Base-by-base conservation (phyloP, 2,113 vertebrate genomes). In the Colossoma macropomum region DNA sequence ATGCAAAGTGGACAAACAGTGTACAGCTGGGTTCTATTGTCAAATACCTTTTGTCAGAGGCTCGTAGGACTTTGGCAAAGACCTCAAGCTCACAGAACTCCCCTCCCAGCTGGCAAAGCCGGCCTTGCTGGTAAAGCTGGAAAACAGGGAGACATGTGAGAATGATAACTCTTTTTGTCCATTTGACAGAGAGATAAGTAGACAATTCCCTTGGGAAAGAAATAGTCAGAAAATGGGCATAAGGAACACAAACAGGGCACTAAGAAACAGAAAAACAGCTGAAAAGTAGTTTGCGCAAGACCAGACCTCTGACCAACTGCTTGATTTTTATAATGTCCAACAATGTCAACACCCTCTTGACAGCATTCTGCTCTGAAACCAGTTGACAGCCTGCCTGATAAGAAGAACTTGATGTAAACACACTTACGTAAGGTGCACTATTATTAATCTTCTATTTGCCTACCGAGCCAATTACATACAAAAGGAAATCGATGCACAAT, bases 21-120 rank as follows among this genome's bases (percentile, higher is more conserved):
- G 23, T 12, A 63, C 12, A 50, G 38, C 30, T 32, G 28, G 15
- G 68, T 41, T 63, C 28, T 27, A 60, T 19, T 56, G 41, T 71
- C 0, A 80, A 86, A 93, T 92, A 98, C 98, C 98, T 97, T 96
- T 99, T 99, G 93, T 99, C 98, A 91, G 98, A 96, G 87, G 98
- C 98, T 88, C 98, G 93, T 81, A 99, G 95, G 81, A 99, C 98
- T 95, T 99, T 99, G 72, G 97, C 97, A 92, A 99, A 99, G 90
- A 99, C 98, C 94, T 99, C 98, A 93, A 99, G 94, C 91, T 99
- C 98, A 93, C 98, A 99, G 90, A 99, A 99, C 94, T 99, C 98
- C 87, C 97, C 98, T 77, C 98, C 98, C 88, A 99, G 95, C 91
- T 99, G 98, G 92, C 98, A 99, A 75, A 99, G 94, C 19, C 98